These are phyloP conservation scores for Epinotia demarniana DNA, from an alignment of 2,888 invertebrate species.

Conservation along the genomic window DNA sequence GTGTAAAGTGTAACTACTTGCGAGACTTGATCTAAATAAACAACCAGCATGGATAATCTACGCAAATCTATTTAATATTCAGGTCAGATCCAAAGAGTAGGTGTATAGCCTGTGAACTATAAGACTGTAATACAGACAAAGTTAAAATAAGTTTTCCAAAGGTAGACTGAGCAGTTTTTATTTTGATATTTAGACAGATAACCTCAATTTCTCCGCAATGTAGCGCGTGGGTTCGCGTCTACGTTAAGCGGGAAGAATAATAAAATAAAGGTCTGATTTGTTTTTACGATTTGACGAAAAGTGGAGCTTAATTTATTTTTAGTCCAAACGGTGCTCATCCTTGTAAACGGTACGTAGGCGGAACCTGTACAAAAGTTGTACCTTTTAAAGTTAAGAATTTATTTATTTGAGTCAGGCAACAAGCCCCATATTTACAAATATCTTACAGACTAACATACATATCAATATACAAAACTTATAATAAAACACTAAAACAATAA, in stretches of 20 bases:
- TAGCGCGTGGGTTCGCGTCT: background rate
- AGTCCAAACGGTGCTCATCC: background rate
- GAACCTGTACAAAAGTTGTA: background rate
- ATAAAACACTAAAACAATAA: too few relatives aligned
- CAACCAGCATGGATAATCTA: background rate
- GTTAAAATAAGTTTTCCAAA: background rate
- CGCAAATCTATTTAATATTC: slow-evolving; percentile 5
- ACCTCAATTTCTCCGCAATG: background rate
- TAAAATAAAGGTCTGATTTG: background rate
- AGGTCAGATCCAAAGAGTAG: background rate
- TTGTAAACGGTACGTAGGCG: background rate
- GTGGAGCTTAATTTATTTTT: background rate
- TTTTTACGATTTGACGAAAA: background rate
- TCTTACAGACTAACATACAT: too few relatives aligned
- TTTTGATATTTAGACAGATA: background rate
- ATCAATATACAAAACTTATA: too few relatives aligned
- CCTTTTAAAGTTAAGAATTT: background rate
- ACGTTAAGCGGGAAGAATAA: background rate
- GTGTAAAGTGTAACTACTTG: slow-evolving; percentile 1
- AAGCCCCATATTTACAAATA: too few relatives aligned
- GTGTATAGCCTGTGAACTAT: background rate
- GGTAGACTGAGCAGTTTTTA: background rate
- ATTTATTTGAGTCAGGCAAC: too few relatives aligned
- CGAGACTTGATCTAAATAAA: slow-evolving; percentile 6
- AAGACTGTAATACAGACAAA: background rate